A percentile compares a stretch with the other conserved stretches of the same genome.
Evolutionary conservation across 2,113 vertebrate genomes (phyloP).

Genomic region (Urocynchramus pylzowi): DNA sequence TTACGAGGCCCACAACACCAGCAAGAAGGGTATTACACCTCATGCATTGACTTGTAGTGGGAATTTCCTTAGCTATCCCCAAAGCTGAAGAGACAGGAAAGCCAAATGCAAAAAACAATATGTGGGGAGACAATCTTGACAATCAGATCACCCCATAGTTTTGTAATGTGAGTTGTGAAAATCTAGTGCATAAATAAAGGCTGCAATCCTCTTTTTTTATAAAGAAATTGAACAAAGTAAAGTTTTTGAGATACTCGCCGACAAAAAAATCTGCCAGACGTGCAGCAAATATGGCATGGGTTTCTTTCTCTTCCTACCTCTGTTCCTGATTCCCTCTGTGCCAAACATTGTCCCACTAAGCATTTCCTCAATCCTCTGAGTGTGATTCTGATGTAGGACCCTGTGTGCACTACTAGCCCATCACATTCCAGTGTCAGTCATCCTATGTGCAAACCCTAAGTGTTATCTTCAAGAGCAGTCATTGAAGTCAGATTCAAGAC

Average conservation of each 20-base stretch:
- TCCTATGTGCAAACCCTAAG: neutral
- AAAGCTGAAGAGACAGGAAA: neutral
- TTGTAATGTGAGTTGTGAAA: neutral
- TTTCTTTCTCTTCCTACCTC: neutral
- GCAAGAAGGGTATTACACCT: neutral
- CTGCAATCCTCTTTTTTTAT: neutral
- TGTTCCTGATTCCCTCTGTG: neutral
- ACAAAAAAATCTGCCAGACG: neutral
- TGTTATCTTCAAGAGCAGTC: neutral
- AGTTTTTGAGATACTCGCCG: neutral
- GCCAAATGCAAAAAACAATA: neutral
- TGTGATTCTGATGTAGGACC: neutral
- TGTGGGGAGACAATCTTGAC: neutral
- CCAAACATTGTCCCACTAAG: neutral
- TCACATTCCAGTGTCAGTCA: neutral
- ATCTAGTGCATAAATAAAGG: neutral
- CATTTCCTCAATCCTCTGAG: neutral
- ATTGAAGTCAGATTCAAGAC: neutral
- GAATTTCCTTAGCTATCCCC: neutral
- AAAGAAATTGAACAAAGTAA: neutral
- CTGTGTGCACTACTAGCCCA: neutral
- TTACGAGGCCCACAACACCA: neutral
- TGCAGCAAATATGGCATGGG: neutral
- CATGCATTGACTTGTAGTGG: neutral
- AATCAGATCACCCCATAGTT: neutral